Conservation (phyloP, 2,888 invertebrate genomes). For the Spodoptera picta region DNA sequence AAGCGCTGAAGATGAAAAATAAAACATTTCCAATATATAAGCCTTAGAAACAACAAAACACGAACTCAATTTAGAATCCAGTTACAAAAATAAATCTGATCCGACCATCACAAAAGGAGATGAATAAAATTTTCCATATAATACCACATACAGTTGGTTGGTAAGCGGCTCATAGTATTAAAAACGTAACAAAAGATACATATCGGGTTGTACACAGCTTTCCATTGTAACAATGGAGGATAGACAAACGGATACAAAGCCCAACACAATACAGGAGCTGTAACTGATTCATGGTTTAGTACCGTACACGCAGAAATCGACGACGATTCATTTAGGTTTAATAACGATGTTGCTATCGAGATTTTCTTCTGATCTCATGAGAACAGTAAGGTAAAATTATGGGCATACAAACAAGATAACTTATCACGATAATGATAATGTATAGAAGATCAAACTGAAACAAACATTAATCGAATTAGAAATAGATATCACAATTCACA, state of each 20-base stretch:
- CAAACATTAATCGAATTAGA: too few relatives aligned
- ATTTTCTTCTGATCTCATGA: too few relatives aligned
- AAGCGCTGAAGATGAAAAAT: too few relatives aligned
- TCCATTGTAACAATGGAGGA: conserved; percentile 58
- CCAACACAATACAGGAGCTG: conserved; percentile 37
- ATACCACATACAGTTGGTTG: conserved; percentile 24
- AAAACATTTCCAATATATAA: conserved; percentile 9
- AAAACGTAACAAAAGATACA: conserved; percentile 59
- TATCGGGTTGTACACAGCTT: conserved; percentile 55
- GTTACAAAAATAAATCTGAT: conserved; percentile 25
- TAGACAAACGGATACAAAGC: conserved; percentile 50
- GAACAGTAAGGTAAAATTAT: too few relatives aligned
- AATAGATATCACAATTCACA: too few relatives aligned
- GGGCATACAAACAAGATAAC: too few relatives aligned
- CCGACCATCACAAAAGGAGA: conserved; percentile 25
- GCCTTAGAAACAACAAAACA: conserved; percentile 23
- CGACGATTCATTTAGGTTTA: conserved; percentile 2
- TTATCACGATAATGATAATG: too few relatives aligned
- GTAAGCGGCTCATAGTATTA: conserved; percentile 67
- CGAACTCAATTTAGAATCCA: conserved; percentile 33
- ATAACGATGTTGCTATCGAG: background rate
- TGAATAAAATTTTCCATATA: conserved; percentile 33
- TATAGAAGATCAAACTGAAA: too few relatives aligned
- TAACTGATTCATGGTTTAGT: conserved; percentile 35
- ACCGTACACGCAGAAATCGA: conserved; percentile 10